Percentiles rank a stretch among this genome's conserved stretches.
These are phyloP conservation scores for Clistopyga incitator DNA, from an alignment of 2,888 invertebrate genomes.

Conservation along the genomic window DNA sequence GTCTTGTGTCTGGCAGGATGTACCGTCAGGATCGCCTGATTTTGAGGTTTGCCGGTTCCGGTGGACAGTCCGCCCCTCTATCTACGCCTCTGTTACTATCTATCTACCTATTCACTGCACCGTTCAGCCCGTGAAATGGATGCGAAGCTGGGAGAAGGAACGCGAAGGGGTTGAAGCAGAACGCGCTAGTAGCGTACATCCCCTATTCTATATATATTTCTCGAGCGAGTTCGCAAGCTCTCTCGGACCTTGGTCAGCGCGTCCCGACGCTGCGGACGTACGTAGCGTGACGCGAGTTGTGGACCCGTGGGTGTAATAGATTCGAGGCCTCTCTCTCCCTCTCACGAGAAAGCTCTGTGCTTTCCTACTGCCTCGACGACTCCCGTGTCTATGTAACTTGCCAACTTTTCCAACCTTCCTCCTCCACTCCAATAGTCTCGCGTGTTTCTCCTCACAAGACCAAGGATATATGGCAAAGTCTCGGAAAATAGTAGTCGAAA, in stretches of 20 bases:
- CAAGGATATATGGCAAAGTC: slow-evolving; percentile 6
- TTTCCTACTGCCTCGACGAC: slow-evolving; percentile 8
- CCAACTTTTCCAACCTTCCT: slow-evolving; percentile 49
- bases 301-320: slow-evolving; percentile 71
- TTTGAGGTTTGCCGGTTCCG: slow-evolving; percentile 40
- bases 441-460: slow-evolving; percentile 3
- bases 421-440: slow-evolving; percentile 2
- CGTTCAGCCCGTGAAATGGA: slow-evolving; percentile 48
- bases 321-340: slow-evolving; percentile 61
- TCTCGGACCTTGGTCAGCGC: slow-evolving; percentile 68
- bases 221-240: slow-evolving; percentile 61
- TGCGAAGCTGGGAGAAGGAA: slow-evolving; percentile 49
- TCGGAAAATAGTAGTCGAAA: slow-evolving; percentile 6
- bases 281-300: slow-evolving; percentile 73
- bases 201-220: slow-evolving; percentile 45
- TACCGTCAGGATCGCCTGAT: slow-evolving; percentile 54
- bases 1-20: slow-evolving; percentile 40
- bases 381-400: slow-evolving; percentile 29
- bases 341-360: slow-evolving; percentile 50
- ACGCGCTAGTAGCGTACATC: slow-evolving; percentile 25
- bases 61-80: slow-evolving; percentile 10
- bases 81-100: slow-evolving; percentile 30
- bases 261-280: slow-evolving; percentile 64
- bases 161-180: slow-evolving; percentile 56
- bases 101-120: slow-evolving; percentile 42